Conservation (phyloP, 2,888 invertebrate species). For the Meandrusa payeni region DNA sequence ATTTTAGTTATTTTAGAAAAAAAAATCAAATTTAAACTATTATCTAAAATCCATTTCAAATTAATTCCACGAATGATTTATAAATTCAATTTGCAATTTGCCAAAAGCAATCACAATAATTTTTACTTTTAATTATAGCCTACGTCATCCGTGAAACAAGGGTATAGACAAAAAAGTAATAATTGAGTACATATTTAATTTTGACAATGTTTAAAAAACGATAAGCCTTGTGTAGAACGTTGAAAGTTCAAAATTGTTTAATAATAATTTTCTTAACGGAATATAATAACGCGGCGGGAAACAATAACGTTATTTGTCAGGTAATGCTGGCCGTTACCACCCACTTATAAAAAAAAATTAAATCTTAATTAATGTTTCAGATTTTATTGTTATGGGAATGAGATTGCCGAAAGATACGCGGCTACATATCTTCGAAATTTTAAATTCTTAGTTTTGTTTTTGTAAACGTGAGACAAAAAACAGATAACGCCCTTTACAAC, state of each 20-base stretch:
- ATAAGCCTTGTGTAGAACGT: neutral
- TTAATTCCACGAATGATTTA: slow-evolving; percentile 34
- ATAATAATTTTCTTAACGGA: neutral
- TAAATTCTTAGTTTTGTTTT: slow-evolving; percentile 12
- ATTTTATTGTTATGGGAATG: slow-evolving; percentile 31
- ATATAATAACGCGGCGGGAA: slow-evolving; percentile 24
- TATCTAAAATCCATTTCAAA: slow-evolving; percentile 19
- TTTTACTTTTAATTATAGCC: slow-evolving; percentile 70
- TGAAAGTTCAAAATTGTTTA: slow-evolving; percentile 17
- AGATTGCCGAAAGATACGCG: slow-evolving; percentile 34
- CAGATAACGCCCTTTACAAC: too few relatives aligned
- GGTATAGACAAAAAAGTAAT: slow-evolving; percentile 36
- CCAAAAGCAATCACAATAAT: slow-evolving; percentile 77
- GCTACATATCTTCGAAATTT: slow-evolving; percentile 19
- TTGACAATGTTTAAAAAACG: neutral
- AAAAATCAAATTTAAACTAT: neutral
- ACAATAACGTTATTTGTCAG: slow-evolving; percentile 68
- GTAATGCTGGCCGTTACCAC: slow-evolving; percentile 50
- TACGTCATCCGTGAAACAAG: slow-evolving; percentile 44
- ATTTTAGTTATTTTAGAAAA: neutral
- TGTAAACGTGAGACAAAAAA: slow-evolving; percentile 1
- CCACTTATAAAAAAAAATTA: slow-evolving; percentile 35
- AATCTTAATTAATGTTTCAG: slow-evolving; percentile 49
- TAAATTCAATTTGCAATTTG: slow-evolving; percentile 71
- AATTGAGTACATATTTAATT: slow-evolving; percentile 25